Evolutionary conservation across 2,888 invertebrate genomes (phyloP), one percentile per base, ranked within the genome.

Genomic region (Andrena dorsata): DNA sequence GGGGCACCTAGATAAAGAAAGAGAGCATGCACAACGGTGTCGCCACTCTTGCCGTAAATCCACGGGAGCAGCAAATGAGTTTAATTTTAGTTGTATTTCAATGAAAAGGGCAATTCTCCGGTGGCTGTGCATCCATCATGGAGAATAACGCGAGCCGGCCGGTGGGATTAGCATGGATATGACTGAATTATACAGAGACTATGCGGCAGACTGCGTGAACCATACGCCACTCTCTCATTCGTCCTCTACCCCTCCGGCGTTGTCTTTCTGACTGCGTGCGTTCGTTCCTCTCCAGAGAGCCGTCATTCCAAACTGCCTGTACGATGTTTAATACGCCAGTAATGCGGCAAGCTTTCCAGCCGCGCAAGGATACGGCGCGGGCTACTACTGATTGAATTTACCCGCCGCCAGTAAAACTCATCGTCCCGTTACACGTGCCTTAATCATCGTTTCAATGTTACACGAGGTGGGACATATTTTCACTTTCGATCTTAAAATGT

Each of bases 181-280:
- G 92, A 92, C 92, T 92, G 91, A 92, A 92, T 92, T 92, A 92
- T 92, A 92, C 92, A 91, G 91, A 91, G 92, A 91, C 90, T 90
- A 91, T 91, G 92, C 91, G 91, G 91, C 92, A 92, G 90, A 91
- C 92, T 91, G 91, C 90, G 90, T 90, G 91, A 90, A 90, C 90
- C 90, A 90, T 90, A 91, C 90, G 90, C 91, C 90, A 83, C 72
- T 79, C 77, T 82, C 76, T 71, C 83, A 51, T 63, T 75, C 82
- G 66, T 69, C 66, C 72, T 80, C 79, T 83, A 75, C 80, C 74
- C 75, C 74, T 74, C 66, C 35, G 73, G 60, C 73, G 77, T 79
- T 83, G 78, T 88, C 84, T 84, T 77, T 83, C 75, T 28, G 49
- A 77, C 80, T 81, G 41, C 80, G 61, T 76, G 51, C 74, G 86